These are phyloP conservation scores for Empis livida DNA, from an alignment of 2,888 invertebrate genomes.

Conservation along the genomic window DNA sequence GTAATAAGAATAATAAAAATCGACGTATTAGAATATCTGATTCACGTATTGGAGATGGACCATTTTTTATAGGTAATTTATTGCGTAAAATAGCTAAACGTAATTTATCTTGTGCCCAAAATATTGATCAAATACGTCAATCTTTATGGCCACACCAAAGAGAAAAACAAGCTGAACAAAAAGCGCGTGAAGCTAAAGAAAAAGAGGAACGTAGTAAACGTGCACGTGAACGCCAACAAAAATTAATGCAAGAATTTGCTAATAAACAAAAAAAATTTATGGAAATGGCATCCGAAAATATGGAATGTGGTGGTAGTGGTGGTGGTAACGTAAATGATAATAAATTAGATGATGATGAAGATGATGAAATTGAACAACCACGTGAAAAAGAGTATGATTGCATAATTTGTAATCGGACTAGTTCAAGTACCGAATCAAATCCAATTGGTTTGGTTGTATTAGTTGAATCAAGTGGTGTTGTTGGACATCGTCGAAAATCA, in stretches of 20 bases:
- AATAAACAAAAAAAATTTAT: constrained; percentile 83
- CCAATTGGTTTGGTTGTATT: constrained; percentile 84
- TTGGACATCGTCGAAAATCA: constrained; percentile 55
- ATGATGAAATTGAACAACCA: constrained; percentile 44
- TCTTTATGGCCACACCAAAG: constrained; percentile 71
- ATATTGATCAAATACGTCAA: constrained; percentile 56
- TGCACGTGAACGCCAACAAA: constrained; percentile 81
- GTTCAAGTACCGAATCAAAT: constrained; percentile 67
- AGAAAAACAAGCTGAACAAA: constrained; percentile 63
- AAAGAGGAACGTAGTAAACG: constrained; percentile 70
- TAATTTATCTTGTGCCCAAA: constrained; percentile 55
- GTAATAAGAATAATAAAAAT: constrained; percentile 18
- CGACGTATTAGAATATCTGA: constrained; percentile 26
- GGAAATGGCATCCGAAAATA: constrained; percentile 57
- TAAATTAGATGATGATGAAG: constrained; percentile 37
- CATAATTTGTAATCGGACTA: constrained; percentile 87
- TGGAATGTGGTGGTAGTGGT: constrained; percentile 28
- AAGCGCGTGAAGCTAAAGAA: constrained; percentile 48
- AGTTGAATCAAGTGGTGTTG: constrained; percentile 72
- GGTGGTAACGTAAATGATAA: too few species aligned
- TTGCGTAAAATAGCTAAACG: constrained; percentile 60
- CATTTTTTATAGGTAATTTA: constrained; percentile 71
- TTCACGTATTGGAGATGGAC: constrained; percentile 63
- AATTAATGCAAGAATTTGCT: constrained; percentile 87
- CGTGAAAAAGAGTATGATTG: constrained; percentile 74